Base-by-base conservation (phyloP, 2,797 vertebrate genomes). In the Pangasius mekongensis region DNA sequence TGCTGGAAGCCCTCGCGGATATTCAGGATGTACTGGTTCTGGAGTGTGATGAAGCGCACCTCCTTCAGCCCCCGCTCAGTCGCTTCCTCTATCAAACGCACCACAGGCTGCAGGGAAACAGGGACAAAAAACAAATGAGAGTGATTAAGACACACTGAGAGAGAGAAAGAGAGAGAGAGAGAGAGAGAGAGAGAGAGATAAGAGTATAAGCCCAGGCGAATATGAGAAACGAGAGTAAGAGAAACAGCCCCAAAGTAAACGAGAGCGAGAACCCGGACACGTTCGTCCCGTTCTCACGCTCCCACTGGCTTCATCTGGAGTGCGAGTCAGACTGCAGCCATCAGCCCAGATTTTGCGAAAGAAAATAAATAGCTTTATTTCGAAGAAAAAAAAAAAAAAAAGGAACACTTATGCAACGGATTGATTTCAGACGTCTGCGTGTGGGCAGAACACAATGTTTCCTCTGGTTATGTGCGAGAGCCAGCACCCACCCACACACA, bases 11-110 rank as follows among this genome's bases (percentile, higher is more conserved):
- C 97, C 85, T 98, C 97, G 83, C 94, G 95, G 94, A 98, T 97
- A 93, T 99, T 99, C 88, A 99, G 95, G 93, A 98, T 98, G 87
- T 99, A 99, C 93, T 99, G 98, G 93, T 98, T 99, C 93, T 99
- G 98, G 94, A 98, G 97, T 77, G 98, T 99, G 82, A 99, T 97
- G 91, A 99, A 99, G 2, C 98, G 97, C 49, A 99, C 97, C 93
- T 99, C 98, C 91, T 98, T 98, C 88, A 99, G 95, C 67, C 98
- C 98, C 43, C 98, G 95, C 27, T 95, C 97, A 69, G 96, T 97
- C 1, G 98, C 98, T 94, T 99, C 97, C 93, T 99, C 98, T 54
- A 99, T 99, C 92, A 99, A 90, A 91, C 97, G 97, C 69, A 99
- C 97, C 91, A 99, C 98, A 8, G 98, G 97, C 98, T 99, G 93